Conservation (phyloP, 2,797 vertebrate genomes). For the Dermochelys coriacea region DNA sequence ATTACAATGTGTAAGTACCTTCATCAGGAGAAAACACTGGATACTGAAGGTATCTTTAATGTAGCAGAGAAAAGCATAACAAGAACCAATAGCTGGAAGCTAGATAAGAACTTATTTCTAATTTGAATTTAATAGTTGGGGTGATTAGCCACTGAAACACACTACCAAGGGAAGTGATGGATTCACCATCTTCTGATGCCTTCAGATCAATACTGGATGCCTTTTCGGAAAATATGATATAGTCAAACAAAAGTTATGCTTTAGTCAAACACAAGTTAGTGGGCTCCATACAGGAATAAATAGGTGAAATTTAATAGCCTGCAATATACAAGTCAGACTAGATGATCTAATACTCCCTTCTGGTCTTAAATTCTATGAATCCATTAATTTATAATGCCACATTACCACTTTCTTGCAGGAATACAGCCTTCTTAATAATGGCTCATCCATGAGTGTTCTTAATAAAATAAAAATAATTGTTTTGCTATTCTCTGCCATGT, state of each 20-base stretch:
- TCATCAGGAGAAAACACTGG: neutral
- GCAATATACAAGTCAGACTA: neutral
- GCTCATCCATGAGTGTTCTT: neutral
- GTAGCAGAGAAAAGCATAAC: neutral
- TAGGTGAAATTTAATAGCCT: neutral
- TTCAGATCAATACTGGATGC: neutral
- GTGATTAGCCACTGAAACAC: neutral
- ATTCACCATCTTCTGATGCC: neutral
- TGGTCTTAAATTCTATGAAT: neutral
- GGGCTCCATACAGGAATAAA: neutral
- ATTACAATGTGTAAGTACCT: neutral
- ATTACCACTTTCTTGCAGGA: neutral
- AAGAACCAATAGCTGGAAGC: no score
- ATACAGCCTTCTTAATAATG: neutral
- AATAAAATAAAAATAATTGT: neutral
- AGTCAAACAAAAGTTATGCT: neutral
- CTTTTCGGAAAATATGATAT: neutral
- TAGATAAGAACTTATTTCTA: no score
- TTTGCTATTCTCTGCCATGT: neutral
- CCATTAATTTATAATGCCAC: neutral
- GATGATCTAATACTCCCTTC: neutral
- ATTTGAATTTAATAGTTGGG: no score
- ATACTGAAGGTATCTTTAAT: neutral
- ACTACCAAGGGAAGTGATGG: neutral
- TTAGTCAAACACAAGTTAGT: neutral